Conservation (phyloP, 2,888 invertebrate species). For the Nasonia oneida region DNA sequence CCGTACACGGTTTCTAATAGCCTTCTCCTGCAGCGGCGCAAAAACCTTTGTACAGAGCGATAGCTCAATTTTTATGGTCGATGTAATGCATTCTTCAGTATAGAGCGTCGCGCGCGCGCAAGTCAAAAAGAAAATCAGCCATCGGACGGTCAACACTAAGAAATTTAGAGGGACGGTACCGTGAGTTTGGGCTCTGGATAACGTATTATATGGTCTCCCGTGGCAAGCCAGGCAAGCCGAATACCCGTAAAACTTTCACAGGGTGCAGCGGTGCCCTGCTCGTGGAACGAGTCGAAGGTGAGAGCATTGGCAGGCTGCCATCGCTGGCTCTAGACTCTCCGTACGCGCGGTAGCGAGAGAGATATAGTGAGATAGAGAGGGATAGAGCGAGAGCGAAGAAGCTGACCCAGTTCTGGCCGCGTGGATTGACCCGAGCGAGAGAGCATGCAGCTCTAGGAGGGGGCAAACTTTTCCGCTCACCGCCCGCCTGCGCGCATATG, state of each 20-base stretch:
- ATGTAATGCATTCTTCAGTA: slow-evolving; percentile 4
- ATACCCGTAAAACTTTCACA: slow-evolving; percentile 27
- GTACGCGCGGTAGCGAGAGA: not conserved
- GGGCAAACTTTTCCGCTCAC: slow-evolving; percentile 9
- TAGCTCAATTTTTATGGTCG: slow-evolving; percentile 1
- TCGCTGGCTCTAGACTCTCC: slow-evolving; percentile 21
- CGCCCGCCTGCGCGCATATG: not conserved
- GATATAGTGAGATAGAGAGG: not conserved
- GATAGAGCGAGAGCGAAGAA: slow-evolving; percentile 54
- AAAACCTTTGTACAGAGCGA: not conserved
- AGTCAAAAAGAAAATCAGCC: slow-evolving; percentile 2
- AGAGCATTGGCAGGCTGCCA: slow-evolving; percentile 74
- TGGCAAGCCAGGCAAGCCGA: not conserved
- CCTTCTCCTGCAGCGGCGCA: too few relatives aligned
- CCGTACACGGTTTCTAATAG: not conserved
- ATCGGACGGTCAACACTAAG: not conserved
- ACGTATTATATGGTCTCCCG: not conserved
- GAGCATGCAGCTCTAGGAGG: not conserved
- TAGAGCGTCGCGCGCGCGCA: not conserved
- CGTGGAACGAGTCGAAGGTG: slow-evolving; percentile 70
- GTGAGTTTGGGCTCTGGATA: too few relatives aligned
- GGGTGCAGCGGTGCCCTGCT: slow-evolving; percentile 50
- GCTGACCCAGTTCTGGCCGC: slow-evolving; percentile 70
- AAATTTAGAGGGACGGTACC: slow-evolving; percentile 12
- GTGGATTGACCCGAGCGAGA: slow-evolving; percentile 69